These are phyloP conservation scores for Gymnobelideus leadbeateri DNA, from an alignment of 2,113 vertebrate genomes.

Conservation along the genomic window DNA sequence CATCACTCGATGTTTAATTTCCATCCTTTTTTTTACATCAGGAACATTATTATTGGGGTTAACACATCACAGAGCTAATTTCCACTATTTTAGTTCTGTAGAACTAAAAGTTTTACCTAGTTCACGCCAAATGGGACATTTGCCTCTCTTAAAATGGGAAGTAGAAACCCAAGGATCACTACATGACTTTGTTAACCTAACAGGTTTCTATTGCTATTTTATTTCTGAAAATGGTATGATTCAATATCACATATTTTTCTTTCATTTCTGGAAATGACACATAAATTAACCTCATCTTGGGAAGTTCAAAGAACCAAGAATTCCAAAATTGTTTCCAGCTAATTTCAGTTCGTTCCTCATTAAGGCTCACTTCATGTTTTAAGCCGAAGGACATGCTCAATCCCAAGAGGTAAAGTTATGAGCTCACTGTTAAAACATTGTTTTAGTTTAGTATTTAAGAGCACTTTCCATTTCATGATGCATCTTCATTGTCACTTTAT, in stretches of 20 bases:
- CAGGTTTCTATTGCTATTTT: constrained; percentile 78
- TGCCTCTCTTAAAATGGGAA: constrained; percentile 75
- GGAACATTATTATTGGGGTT: constrained; percentile 87
- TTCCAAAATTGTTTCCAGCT: constrained; percentile 77
- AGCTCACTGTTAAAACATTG: constrained; percentile 79
- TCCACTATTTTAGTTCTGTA: constrained; percentile 79
- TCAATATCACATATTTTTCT: constrained; percentile 76
- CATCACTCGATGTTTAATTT: constrained; percentile 93
- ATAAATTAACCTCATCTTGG: constrained; percentile 73
- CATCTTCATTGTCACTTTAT: constrained; percentile 76
- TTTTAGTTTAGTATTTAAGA: constrained; percentile 80
- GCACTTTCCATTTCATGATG: constrained; percentile 77
- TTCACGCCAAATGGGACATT: constrained; percentile 80
- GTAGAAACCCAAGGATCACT: constrained; percentile 69
- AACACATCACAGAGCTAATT: constrained; percentile 87
- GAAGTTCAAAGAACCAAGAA: constrained; percentile 82
- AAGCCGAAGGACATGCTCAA: constrained; percentile 80
- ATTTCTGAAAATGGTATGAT: constrained; percentile 79
- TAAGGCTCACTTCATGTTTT: constrained; percentile 81
- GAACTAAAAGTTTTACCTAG: constrained; percentile 81
- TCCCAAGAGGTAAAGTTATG: constrained; percentile 81
- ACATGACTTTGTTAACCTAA: constrained; percentile 73
- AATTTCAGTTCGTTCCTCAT: constrained; percentile 83
- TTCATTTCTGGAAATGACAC: constrained; percentile 74
- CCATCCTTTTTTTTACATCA: constrained; percentile 87